A percentile compares a stretch with the other conserved stretches of the same genome.
Conservation (phyloP, 2,113 vertebrate genomes). For the Dasypus novemcinctus region DNA sequence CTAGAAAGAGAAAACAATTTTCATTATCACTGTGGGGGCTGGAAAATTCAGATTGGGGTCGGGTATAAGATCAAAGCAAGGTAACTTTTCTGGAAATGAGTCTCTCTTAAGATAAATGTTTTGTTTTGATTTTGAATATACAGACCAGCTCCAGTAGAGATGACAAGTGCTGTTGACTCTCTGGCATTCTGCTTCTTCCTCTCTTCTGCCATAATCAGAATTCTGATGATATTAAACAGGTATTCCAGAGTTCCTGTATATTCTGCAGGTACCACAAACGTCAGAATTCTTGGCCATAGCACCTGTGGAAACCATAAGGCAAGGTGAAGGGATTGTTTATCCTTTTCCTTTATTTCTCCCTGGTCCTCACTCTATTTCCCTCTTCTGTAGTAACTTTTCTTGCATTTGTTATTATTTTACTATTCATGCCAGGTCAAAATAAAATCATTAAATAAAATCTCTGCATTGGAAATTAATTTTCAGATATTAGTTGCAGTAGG, state of each 20-base stretch:
- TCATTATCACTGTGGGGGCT: background rate
- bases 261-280: conserved; percentile 68
- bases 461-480: background rate
- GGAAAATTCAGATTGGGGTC: background rate
- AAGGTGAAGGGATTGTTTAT: background rate
- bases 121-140: conserved; percentile 27
- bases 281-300: conserved; percentile 73
- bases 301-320: conserved; percentile 42
- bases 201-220: conserved; percentile 72
- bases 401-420: background rate
- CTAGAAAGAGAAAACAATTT: conserved; percentile 70
- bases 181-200: conserved; percentile 35
- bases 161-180: conserved; percentile 69
- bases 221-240: conserved; percentile 70
- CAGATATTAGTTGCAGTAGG: background rate
- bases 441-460: background rate
- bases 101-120: background rate
- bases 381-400: background rate
- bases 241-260: conserved; percentile 59
- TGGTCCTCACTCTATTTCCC: background rate
- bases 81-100: background rate
- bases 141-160: conserved; percentile 73
- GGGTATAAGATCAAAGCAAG: background rate
- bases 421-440: background rate
- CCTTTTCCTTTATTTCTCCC: background rate